Evolutionary conservation across 2,888 invertebrate genomes (phyloP).

Genomic region (Rotaria sp.): DNA sequence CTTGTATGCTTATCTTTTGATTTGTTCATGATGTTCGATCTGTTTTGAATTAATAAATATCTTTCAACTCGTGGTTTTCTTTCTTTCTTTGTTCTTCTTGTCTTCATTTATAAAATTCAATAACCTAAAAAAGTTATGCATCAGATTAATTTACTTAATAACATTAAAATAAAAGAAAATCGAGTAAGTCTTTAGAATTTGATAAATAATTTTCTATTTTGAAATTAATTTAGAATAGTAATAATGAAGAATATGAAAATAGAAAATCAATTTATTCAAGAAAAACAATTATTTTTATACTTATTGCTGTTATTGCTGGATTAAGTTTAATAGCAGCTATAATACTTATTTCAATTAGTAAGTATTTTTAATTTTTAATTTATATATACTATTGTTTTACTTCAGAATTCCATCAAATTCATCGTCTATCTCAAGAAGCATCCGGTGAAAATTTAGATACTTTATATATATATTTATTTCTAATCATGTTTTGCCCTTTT

Average conservation of each 20-base stretch:
- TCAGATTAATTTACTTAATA: background rate
- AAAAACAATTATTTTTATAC: background rate
- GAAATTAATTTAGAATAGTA: background rate
- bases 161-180: background rate
- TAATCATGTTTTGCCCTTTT: no score
- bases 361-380: background rate
- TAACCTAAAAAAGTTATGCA: background rate
- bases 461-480: no score
- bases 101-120: background rate
- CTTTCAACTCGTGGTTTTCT: background rate
- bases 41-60: background rate
- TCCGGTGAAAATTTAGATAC: background rate
- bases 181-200: background rate
- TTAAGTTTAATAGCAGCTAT: background rate
- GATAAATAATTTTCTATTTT: background rate
- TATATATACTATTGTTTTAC: background rate
- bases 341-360: slow-evolving; percentile 7
- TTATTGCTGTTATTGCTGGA: background rate
- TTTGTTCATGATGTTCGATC: background rate
- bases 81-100: background rate
- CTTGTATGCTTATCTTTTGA: background rate
- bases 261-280: background rate
- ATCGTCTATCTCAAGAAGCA: background rate
- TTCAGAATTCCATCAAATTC: slow-evolving; percentile 15
- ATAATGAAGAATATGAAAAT: background rate